These are phyloP conservation scores for Cryptotis parvus DNA, from an alignment of 2,113 vertebrate species.

Conservation along the genomic window DNA sequence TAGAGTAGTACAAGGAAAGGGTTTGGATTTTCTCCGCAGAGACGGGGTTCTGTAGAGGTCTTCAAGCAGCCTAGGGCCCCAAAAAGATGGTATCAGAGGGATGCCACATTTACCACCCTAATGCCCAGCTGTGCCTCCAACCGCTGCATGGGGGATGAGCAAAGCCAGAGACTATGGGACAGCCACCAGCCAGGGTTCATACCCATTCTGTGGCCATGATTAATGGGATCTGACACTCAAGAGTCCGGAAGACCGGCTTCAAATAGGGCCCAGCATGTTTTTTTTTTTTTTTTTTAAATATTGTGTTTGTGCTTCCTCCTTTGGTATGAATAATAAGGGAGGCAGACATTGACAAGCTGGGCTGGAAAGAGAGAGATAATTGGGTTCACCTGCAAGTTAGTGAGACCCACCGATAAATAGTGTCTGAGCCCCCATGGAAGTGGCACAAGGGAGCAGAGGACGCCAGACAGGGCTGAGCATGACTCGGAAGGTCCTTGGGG, in stretches of 20 bases:
- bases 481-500: slow-evolving; percentile 40
- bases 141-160: background rate
- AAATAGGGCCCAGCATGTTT: background rate
- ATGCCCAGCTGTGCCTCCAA: background rate
- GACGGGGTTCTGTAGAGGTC: background rate
- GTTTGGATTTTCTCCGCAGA: background rate
- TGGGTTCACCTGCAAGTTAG: background rate
- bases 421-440: background rate
- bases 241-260: background rate
- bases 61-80: background rate
- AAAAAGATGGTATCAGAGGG: background rate
- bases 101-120: rapidly evolving
- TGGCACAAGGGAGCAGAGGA: background rate
- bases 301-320: background rate
- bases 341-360: background rate
- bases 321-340: background rate
- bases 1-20: background rate
- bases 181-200: background rate
- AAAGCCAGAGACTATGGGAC: background rate
- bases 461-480: background rate
- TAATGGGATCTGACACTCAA: background rate
- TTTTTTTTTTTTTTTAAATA: background rate
- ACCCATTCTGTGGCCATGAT: background rate
- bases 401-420: background rate
- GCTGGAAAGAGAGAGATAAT: rapidly evolving